A percentile compares a stretch with the other conserved stretches of the same genome.
Conservation (phyloP, 2,797 vertebrate genomes). For the Myotis myotis region DNA sequence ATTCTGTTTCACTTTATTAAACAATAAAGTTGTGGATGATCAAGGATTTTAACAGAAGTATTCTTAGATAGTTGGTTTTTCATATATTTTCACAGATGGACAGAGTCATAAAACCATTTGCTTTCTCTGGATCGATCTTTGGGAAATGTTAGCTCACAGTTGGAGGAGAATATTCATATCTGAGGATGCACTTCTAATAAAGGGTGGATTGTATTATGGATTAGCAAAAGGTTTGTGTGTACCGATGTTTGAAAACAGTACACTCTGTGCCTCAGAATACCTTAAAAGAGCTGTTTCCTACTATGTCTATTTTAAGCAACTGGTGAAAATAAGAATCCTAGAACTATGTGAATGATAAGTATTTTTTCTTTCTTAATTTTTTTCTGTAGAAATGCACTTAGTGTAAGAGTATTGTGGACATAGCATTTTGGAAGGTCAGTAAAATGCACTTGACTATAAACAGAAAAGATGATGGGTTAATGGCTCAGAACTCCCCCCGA, state of each 20-base stretch:
- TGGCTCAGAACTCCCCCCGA: not conserved
- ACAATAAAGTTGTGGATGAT: not conserved
- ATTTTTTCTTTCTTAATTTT: constrained; percentile 55
- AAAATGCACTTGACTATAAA: constrained; percentile 42
- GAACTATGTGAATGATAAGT: constrained; percentile 3
- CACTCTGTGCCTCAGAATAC: constrained; percentile 43
- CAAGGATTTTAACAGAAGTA: not conserved
- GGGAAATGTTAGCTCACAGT: constrained; percentile 24
- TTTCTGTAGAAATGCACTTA: constrained; percentile 62
- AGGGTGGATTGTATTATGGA: constrained; percentile 47
- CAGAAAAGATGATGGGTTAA: not conserved
- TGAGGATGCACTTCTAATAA: constrained; percentile 55
- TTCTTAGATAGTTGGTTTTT: not conserved
- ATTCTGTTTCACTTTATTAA: not conserved
- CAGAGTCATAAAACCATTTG: not conserved
- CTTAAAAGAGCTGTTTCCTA: constrained; percentile 19
- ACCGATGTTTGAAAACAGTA: constrained; percentile 57
- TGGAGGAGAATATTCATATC: not conserved
- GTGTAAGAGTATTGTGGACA: not conserved
- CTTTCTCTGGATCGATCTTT: constrained; percentile 34
- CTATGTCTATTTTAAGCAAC: constrained; percentile 56
- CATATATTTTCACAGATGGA: not conserved
- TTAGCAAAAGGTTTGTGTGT: constrained; percentile 40
- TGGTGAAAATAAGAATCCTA: constrained; percentile 38
- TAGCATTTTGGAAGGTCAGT: constrained; percentile 16